Evolutionary conservation across 2,797 vertebrate genomes (phyloP).

Genomic region (Sebastes iracundus): DNA sequence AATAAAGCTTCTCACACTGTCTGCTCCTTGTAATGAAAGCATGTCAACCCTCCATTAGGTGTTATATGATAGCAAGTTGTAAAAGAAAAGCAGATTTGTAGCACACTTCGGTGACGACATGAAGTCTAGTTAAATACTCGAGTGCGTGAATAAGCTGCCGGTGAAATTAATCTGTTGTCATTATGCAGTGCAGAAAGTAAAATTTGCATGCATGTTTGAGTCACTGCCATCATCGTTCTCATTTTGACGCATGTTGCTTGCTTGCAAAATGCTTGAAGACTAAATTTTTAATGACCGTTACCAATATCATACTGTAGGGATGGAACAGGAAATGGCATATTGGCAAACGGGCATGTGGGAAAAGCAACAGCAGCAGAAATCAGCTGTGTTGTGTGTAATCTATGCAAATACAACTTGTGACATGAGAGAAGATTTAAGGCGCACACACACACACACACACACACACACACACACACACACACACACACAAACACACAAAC

Average conservation of each 20-base stretch:
- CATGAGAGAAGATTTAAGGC: background rate
- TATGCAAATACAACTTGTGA: background rate
- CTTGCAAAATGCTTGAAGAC: background rate
- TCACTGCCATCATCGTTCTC: background rate
- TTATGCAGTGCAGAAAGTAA: slow-evolving; percentile 8
- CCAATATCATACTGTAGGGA: background rate
- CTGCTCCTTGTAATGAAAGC: slow-evolving; percentile 4
- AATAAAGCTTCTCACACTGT: background rate
- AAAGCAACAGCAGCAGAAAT: background rate
- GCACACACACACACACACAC: background rate
- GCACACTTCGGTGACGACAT: slow-evolving; percentile 4
- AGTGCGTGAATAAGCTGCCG: background rate
- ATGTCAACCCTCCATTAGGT: background rate
- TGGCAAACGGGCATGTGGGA: background rate
- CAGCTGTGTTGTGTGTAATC: background rate
- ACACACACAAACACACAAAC: background rate
- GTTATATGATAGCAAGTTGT: slow-evolving; percentile 2
- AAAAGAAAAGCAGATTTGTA: slow-evolving; percentile 14
- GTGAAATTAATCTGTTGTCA: slow-evolving; percentile 1
- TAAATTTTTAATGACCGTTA: background rate
- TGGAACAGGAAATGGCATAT: background rate
- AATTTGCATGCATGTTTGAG: background rate
- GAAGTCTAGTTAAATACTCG: background rate
- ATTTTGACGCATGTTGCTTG: background rate
- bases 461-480: background rate